Base-by-base conservation (phyloP, 2,113 vertebrate genomes). In the Epinephelus cyanopodus region DNA sequence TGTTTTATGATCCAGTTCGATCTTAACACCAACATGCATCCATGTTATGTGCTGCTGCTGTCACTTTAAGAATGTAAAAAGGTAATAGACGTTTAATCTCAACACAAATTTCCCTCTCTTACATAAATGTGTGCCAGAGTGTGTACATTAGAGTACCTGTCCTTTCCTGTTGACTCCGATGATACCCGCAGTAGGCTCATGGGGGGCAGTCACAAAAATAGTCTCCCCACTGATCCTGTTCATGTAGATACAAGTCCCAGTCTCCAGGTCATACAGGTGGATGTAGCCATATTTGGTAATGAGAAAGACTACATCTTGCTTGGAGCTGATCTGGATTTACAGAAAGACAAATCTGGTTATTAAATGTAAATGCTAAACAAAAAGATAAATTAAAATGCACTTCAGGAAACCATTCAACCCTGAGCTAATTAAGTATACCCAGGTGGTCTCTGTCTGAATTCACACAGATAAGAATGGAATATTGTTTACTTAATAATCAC, bases 221-320 rank as follows among this genome's bases (percentile, higher is more conserved):
- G 98, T 99, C 94, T 99, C 98, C 64, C 98, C 98, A 19, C 98
- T 99, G 91, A 99, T 99, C 90, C 98, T 94, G 92, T 99, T 99
- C 98, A 99, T 99, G 94, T 99, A 99, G 94, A 99, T 99, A 62
- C 98, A 99, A 65, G 98, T 99, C 69, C 98, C 98, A 15, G 98
- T 99, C 90, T 99, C 98, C 87, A 99, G 95, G 92, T 99, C 98
- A 83, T 99, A 99, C 54, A 99, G 94, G 79, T 99, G 98, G 91
- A 99, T 99, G 87, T 99, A 99, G 78, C 98, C 98, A 61, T 99
- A 99, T 82, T 99, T 99, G 5, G 98, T 99, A 90, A 99, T 99
- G 92, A 99, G 96, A 84, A 99, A 99, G 18, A 99, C 98, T 1
- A 99, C 98, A 80, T 99, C 98, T 0, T 99, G 98, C 87, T 99